Conservation (phyloP, 2,888 invertebrate species). For the Meliscaeva auricollis region DNA sequence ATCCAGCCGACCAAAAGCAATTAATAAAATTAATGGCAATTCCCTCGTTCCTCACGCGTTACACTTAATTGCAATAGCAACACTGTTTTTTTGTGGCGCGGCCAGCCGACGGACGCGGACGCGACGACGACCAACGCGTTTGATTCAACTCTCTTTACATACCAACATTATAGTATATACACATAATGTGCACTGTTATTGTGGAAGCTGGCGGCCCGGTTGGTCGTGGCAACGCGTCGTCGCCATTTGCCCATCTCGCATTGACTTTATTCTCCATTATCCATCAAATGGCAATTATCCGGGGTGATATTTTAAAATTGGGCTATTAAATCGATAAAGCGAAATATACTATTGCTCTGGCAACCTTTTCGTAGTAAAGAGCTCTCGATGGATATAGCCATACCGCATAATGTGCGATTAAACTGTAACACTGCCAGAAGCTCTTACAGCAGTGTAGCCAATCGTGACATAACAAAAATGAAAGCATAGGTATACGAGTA, state of each 20-base stretch:
- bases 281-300: slow-evolving; percentile 57
- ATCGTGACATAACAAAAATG: slow-evolving; percentile 33
- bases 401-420: not conserved
- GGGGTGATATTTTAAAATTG: slow-evolving; percentile 60
- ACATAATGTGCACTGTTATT: not conserved
- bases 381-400: not conserved
- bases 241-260: slow-evolving; percentile 3
- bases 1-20: slow-evolving; percentile 57
- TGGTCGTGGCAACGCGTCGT: not conserved
- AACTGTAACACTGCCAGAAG: slow-evolving; percentile 20
- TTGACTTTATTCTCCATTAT: slow-evolving; percentile 27
- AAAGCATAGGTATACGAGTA: too few relatives aligned
- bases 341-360: not conserved
- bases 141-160: not conserved
- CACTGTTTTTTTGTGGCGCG: not conserved
- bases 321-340: slow-evolving; percentile 33
- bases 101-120: too few relatives aligned
- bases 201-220: not conserved
- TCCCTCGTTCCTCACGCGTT: slow-evolving; percentile 38
- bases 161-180: too few relatives aligned
- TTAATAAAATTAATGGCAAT: slow-evolving; percentile 64
- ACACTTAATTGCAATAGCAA: slow-evolving; percentile 39
- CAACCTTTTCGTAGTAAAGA: slow-evolving; percentile 14
- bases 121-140: not conserved
- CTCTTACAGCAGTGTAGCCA: not conserved